Base-by-base conservation (phyloP, 2,888 invertebrate genomes). In the Meloe dianella region DNA sequence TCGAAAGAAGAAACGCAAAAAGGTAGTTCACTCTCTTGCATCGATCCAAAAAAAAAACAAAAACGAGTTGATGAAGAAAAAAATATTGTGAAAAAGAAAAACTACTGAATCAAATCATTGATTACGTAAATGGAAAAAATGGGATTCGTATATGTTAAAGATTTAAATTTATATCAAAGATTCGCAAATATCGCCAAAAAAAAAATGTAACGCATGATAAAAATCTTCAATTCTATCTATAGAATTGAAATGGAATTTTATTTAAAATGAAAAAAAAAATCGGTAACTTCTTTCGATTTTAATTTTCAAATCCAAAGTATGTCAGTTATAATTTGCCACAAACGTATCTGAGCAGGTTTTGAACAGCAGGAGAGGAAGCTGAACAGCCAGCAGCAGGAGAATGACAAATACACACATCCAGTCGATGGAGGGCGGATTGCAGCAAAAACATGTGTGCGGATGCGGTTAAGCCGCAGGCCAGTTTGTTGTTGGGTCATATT, bases 381-480 rank as follows among this genome's bases (percentile, higher is more conserved):
- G 8, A 20, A 20, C 17, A 41, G 41, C 61, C 54, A 64, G 62
- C 63, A 61, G 72, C 68, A 67, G 65, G 67, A 70, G 70, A 69
- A 64, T 68, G 72, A 72, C 64, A 64, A 56, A 51, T 60, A 59
- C 41, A 35, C 35, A 35, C 10, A 57, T 17, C 24, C 63, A 66
- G 60, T 61, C 66, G 65, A 62, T 63, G 67, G 47, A 47, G 9
- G 47, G 61, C 65, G 64, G 54, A 65, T 68, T 74, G 69, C 71
- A 72, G 76, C 73, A 79, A 79, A 79, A 79, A 79, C 79, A 77
- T 78, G 76, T 77, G 78, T 78, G 77, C 78, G 79, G 79, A 79
- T 79, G 79, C 77, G 79, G 79, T 77, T 74, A 73, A 61, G 80
- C 80, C 78, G 72, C 74, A 71, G 76, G 80, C 69, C 68, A 66